phyloP scores from a whole-genome alignment of 2,113 vertebrate genomes.

The Podilymbus podiceps region DNA sequence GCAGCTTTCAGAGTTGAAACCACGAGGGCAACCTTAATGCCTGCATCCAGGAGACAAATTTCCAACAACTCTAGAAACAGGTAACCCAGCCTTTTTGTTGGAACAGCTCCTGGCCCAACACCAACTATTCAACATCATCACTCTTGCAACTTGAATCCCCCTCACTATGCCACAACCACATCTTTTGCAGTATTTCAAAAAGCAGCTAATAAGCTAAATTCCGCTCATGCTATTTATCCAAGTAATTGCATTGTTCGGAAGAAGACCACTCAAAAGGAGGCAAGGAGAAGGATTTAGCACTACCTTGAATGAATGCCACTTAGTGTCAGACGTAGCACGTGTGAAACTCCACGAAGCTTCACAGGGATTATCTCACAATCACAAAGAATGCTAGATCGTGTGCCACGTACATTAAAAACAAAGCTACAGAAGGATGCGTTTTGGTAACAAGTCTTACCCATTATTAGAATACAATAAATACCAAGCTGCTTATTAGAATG shows the following conservation, averaged over 20 bases:
- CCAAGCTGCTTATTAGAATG: background rate
- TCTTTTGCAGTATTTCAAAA: background rate
- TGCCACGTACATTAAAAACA: background rate
- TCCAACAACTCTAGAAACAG: background rate
- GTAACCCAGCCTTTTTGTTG: background rate
- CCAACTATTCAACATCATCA: background rate
- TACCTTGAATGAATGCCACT: background rate
- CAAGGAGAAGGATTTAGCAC: background rate
- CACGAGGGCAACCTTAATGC: background rate
- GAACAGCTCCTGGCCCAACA: background rate
- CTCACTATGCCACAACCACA: background rate
- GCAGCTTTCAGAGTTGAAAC: background rate
- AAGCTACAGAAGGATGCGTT: background rate
- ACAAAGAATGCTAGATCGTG: background rate
- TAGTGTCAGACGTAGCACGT: background rate
- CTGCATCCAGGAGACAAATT: background rate
- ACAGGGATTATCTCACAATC: background rate
- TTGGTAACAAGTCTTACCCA: background rate
- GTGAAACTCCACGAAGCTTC: background rate
- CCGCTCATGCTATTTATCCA: accelerated
- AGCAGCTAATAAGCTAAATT: background rate
- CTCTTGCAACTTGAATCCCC: background rate
- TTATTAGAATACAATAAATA: background rate
- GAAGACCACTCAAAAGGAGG: background rate
- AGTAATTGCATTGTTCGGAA: background rate